phyloP scores from a whole-genome alignment of 2,888 invertebrate species.

The Drosophila lacicola region DNA sequence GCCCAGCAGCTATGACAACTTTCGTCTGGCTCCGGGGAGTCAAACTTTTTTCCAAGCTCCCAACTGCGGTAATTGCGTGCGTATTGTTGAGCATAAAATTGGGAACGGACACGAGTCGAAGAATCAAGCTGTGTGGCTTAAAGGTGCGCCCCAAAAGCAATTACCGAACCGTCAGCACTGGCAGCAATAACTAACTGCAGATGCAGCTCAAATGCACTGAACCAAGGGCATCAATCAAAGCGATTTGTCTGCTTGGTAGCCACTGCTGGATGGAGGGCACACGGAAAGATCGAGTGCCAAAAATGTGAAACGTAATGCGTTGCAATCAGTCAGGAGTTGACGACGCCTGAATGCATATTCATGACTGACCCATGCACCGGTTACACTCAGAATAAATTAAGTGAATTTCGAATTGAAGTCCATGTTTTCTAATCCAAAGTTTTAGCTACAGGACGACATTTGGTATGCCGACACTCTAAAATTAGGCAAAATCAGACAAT shows the following conservation, averaged over 20 bases:
- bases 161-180: slow-evolving; percentile 38
- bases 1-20: slow-evolving; percentile 66
- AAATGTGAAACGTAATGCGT: slow-evolving; percentile 56
- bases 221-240: slow-evolving; percentile 57
- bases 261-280: background rate
- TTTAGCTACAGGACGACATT: no score
- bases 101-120: slow-evolving; percentile 7
- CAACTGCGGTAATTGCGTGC: slow-evolving; percentile 74
- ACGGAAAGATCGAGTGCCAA: slow-evolving; percentile 49
- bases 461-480: no score
- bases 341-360: slow-evolving; percentile 58
- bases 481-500: no score
- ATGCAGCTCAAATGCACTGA: slow-evolving; percentile 52
- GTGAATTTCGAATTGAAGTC: background rate
- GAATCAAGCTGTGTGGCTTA: slow-evolving; percentile 32
- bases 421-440: background rate
- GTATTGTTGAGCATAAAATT: slow-evolving; percentile 58
- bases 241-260: slow-evolving; percentile 49
- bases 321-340: slow-evolving; percentile 62
- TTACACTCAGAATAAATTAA: slow-evolving; percentile 22
- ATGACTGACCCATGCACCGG: slow-evolving; percentile 45
- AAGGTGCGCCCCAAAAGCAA: slow-evolving; percentile 59
- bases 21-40: slow-evolving; percentile 62
- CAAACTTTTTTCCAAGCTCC: slow-evolving; percentile 58
- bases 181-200: slow-evolving; percentile 43